Conservation (phyloP, 2,113 vertebrate species). For the Delphinus delphis region DNA sequence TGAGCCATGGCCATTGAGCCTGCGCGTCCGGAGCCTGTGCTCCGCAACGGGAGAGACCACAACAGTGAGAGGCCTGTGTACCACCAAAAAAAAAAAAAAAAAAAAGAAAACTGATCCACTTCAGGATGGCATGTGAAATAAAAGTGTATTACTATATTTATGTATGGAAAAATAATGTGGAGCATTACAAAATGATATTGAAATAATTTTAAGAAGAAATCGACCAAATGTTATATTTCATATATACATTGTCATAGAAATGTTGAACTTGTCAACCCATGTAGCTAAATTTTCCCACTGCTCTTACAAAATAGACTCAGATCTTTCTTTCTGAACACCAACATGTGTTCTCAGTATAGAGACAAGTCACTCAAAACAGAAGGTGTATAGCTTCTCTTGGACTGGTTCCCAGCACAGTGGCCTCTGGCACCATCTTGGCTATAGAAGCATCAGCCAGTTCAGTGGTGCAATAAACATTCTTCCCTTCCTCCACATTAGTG, state of each 20-base stretch:
- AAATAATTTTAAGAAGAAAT: neutral
- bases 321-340: neutral
- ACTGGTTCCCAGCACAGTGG: constrained; percentile 44
- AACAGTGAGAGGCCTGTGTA: too few species aligned
- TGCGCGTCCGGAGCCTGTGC: too few species aligned
- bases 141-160: neutral
- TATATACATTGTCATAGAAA: constrained; percentile 9
- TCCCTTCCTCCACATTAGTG: constrained; percentile 49
- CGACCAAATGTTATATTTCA: constrained; percentile 7
- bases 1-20: too few species aligned
- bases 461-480: constrained; percentile 63
- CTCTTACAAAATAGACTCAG: constrained; percentile 32
- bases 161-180: neutral
- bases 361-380: constrained; percentile 59
- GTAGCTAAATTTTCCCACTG: constrained; percentile 50
- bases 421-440: constrained; percentile 37
- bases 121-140: neutral
- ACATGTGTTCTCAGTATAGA: constrained; percentile 49
- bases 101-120: neutral
- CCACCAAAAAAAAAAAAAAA: too few species aligned
- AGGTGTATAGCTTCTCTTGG: constrained; percentile 66
- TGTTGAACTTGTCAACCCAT: constrained; percentile 26
- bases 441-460: constrained; percentile 45
- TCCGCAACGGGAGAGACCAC: too few species aligned
- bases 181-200: neutral